phyloP scores from a whole-genome alignment of 35 echinoderm and acorn worm species.

The Amphiura filiformis region DNA sequence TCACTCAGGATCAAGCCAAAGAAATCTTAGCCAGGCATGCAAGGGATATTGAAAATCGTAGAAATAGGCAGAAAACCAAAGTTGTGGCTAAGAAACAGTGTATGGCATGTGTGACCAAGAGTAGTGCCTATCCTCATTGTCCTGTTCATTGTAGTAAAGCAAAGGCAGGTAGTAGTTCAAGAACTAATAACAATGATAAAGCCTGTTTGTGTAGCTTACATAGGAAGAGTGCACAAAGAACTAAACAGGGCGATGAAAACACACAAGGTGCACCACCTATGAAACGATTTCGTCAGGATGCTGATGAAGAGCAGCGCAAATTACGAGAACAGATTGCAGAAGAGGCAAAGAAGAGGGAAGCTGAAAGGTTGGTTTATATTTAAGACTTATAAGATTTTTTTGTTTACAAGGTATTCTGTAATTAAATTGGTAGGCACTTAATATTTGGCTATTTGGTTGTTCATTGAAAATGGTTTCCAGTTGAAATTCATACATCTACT shows the following conservation, averaged over 20 bases:
- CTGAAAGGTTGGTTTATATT: background rate
- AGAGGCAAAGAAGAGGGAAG: slow-evolving; percentile 47
- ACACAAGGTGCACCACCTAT: background rate
- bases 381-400: no score
- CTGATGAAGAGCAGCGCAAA: slow-evolving; percentile 27
- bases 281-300: background rate
- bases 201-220: slow-evolving; percentile 1
- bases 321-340: slow-evolving; percentile 47
- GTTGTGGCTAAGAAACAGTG: background rate
- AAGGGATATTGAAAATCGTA: background rate
- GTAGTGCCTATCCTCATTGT: background rate
- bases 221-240: background rate
- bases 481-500: no score
- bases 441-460: no score
- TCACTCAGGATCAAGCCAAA: background rate
- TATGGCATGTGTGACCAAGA: background rate
- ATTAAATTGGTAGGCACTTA: no score
- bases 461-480: no score
- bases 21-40: background rate
- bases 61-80: background rate
- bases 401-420: no score
- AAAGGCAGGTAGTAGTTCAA: background rate
- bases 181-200: background rate
- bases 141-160: background rate
- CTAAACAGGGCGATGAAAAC: slow-evolving; percentile 34